Percentiles rank a stretch among this genome's conserved stretches.
Conservation (phyloP, 2,888 invertebrate genomes). For the Megastigmus dorsalis region DNA sequence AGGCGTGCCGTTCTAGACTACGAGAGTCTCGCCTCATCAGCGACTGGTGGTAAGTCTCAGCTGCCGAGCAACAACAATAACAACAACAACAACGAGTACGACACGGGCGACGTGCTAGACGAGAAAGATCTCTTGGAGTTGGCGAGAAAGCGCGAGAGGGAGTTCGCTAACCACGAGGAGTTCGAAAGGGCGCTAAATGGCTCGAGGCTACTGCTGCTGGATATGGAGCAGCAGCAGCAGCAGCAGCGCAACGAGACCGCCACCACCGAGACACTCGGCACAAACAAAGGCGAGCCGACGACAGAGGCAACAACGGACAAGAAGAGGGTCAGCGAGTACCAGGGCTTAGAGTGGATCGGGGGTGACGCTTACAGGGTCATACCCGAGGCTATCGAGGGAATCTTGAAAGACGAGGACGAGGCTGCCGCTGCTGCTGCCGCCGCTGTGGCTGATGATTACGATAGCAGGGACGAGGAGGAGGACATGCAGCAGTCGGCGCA, state of each 20-base stretch:
- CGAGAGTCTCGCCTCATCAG: slow-evolving; percentile 67
- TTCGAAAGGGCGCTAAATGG: slow-evolving; percentile 5
- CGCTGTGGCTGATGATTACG: slow-evolving; percentile 50
- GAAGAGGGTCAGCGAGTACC: slow-evolving; percentile 62
- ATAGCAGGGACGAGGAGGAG: slow-evolving; percentile 58
- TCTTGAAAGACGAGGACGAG: slow-evolving; percentile 63
- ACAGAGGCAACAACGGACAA: not conserved
- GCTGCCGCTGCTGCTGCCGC: slow-evolving; percentile 51
- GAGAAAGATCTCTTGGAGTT: not conserved
- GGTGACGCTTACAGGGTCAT: slow-evolving; percentile 71
- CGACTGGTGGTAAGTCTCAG: slow-evolving; percentile 32
- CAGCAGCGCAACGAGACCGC: slow-evolving; percentile 10
- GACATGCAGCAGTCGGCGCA: slow-evolving; percentile 44
- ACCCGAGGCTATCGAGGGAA: slow-evolving; percentile 64
- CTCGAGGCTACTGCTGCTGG: slow-evolving; percentile 4
- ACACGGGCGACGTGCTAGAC: not conserved
- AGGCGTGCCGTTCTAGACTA: slow-evolving; percentile 68
- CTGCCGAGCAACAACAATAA: too few species aligned
- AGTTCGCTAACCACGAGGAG: slow-evolving; percentile 22
- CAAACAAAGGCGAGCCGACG: too few species aligned
- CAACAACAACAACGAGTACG: too few species aligned
- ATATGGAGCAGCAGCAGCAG: too few species aligned
- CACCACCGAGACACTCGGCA: slow-evolving; percentile 21
- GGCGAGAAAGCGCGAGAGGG: not conserved
- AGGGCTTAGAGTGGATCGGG: slow-evolving; percentile 71